These are phyloP conservation scores for Archaeoteleia sp. DNA, from an alignment of 2,888 invertebrate genomes.

Conservation along the genomic window DNA sequence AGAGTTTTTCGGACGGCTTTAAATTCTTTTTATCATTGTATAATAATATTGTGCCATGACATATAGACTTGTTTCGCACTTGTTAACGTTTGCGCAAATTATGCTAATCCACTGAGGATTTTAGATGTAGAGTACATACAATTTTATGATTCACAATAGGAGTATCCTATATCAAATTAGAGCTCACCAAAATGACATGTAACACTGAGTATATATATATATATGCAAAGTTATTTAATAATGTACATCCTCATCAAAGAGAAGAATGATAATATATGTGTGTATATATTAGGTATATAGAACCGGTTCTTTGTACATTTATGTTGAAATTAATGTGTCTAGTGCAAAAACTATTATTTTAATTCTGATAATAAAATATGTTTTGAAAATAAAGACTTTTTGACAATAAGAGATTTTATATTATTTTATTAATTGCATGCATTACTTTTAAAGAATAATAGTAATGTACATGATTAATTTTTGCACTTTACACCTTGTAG, in stretches of 20 bases:
- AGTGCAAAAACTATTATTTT: too few relatives aligned
- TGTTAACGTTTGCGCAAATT: slow-evolving; percentile 43
- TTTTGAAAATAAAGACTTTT: too few relatives aligned
- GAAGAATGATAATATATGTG: slow-evolving; percentile 10
- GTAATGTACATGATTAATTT: background rate
- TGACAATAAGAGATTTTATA: too few relatives aligned
- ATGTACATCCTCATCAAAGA: slow-evolving; percentile 18
- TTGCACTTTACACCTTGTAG: slow-evolving; percentile 13
- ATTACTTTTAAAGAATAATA: background rate
- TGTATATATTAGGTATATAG: slow-evolving; percentile 16
- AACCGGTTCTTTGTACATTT: slow-evolving; percentile 18
- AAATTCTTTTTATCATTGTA: background rate
- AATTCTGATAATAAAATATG: too few relatives aligned
- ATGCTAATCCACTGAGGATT: slow-evolving; percentile 9
- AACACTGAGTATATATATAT: slow-evolving; percentile 22
- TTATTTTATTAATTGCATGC: background rate
- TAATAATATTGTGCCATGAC: too few relatives aligned
- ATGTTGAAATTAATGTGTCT: slow-evolving; percentile 1
- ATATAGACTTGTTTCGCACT: slow-evolving; percentile 32
- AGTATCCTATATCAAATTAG: slow-evolving; percentile 18
- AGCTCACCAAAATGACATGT: slow-evolving; percentile 7
- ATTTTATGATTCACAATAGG: slow-evolving; percentile 12
- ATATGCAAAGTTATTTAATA: slow-evolving; percentile 16
- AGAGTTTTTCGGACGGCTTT: too few relatives aligned
- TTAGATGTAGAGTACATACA: slow-evolving; percentile 15